Evolutionary conservation across 2,113 vertebrate species (phyloP).

Genomic region (Globicephala melas): DNA sequence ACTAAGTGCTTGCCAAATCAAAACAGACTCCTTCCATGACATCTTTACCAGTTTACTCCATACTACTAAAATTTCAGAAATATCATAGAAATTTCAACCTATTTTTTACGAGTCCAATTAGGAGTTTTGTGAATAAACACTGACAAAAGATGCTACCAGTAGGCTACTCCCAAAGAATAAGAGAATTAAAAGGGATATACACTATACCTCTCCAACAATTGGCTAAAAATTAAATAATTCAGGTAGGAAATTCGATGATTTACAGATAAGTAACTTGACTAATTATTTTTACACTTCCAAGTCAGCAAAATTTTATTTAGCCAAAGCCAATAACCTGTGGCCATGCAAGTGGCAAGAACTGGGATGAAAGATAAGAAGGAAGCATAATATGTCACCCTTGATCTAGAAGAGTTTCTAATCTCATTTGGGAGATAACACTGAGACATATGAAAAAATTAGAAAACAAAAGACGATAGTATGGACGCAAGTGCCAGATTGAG

Average conservation of each 20-base stretch:
- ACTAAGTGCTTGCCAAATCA: not conserved
- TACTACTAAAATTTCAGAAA: not conserved
- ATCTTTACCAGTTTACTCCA: not conserved
- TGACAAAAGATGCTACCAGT: not conserved
- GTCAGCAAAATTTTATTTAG: not conserved
- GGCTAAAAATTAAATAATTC: not conserved
- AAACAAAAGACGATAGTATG: not conserved
- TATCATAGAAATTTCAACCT: not conserved
- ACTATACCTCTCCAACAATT: not conserved
- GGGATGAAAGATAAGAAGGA: not conserved
- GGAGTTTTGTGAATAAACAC: conserved; percentile 5
- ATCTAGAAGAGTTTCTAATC: not conserved
- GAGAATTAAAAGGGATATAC: not conserved
- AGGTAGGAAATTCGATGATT: not conserved
- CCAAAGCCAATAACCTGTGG: not conserved
- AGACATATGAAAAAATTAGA: not conserved
- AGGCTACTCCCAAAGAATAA: not conserved
- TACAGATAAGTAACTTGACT: not conserved
- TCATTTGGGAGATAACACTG: not conserved
- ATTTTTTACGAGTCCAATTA: conserved; percentile 3
- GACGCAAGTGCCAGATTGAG: not conserved
- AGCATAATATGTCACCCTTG: not conserved
- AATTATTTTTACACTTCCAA: not conserved
- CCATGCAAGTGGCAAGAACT: not conserved
- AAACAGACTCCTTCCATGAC: not conserved